Percentiles rank a stretch among this genome's conserved stretches.
phyloP scores from a whole-genome alignment of 1,140 invertebrate species.

The Trichomalopsis sarcophagae region DNA sequence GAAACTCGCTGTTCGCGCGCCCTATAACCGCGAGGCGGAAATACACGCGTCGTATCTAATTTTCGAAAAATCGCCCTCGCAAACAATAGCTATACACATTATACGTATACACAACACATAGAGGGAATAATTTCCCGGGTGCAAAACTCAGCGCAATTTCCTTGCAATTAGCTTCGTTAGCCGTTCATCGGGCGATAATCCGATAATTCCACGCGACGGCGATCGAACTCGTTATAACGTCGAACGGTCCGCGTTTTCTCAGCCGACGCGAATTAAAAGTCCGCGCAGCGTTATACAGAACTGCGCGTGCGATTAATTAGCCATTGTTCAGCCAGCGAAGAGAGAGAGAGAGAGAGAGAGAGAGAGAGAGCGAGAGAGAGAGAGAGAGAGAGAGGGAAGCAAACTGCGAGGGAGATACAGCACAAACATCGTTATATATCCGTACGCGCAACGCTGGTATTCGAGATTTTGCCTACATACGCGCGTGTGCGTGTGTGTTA shows the following conservation, averaged over 20 bases:
- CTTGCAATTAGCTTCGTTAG: conserved; percentile 3
- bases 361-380: neutral
- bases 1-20: no score
- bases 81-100: no score
- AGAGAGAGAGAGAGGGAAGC: neutral
- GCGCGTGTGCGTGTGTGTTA: neutral
- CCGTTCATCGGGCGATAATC: conserved; percentile 11
- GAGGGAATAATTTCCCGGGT: no score
- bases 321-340: conserved; percentile 26
- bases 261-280: conserved; percentile 5
- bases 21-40: no score
- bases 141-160: neutral
- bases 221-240: conserved; percentile 30
- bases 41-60: no score
- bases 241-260: conserved; percentile 9
- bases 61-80: no score
- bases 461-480: neutral
- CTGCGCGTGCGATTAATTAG: conserved; percentile 28
- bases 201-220: conserved; percentile 21
- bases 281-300: neutral
- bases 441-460: neutral
- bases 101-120: no score
- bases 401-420: conserved; percentile 1
- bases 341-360: neutral
- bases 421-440: conserved; percentile 48